Base-by-base conservation (phyloP, 2,888 invertebrate species). In the Horisme vitalbata region DNA sequence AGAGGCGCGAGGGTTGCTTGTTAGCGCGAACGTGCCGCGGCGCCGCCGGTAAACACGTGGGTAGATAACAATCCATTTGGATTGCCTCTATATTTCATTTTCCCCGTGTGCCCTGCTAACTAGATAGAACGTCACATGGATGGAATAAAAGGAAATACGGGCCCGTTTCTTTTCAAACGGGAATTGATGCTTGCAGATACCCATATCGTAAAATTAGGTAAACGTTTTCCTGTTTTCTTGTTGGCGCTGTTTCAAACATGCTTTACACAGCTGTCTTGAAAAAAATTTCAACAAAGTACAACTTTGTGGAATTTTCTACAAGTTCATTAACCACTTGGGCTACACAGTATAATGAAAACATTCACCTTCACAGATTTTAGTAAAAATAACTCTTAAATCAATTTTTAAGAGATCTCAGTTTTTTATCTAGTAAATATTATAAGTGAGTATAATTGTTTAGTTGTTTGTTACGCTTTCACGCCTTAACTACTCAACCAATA, bases 61-160 rank as follows among this genome's bases (percentile, higher is more conserved):
- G 86, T 84, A 83, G 90, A 90, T 90, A 90, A 89, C 90, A 85
- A 90, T 90, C 89, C 87, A 83, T 85, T 88, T 84, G 88, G 83
- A 90, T 90, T 90, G 90, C 85, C 85, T 84, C 87, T 89, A 88
- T 90, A 90, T 89, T 83, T 90, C 87, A 89, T 90, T 89, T 89
- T 88, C 87, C 83, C 83, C 77, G 78, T 75, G 68, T 71, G 66
- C 70, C 75, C 75, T 79, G 79, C 82, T 89, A 90, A 90, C 89
- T 90, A 85, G 88, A 86, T 82, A 80, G 75, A 83, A 80, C 79
- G 65, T 71, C 75, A 67, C 75, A 69, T 68, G 60, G 61, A 60
- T 44, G 21, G 44, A 67, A 74, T 68, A 53, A 48, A 50, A 60
- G 66, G 68, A 71, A 82, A 88, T 88, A 83, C 85, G 85, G 88